Evolutionary conservation across 2,888 invertebrate species (phyloP).

Genomic region (Cosmia pyralina): DNA sequence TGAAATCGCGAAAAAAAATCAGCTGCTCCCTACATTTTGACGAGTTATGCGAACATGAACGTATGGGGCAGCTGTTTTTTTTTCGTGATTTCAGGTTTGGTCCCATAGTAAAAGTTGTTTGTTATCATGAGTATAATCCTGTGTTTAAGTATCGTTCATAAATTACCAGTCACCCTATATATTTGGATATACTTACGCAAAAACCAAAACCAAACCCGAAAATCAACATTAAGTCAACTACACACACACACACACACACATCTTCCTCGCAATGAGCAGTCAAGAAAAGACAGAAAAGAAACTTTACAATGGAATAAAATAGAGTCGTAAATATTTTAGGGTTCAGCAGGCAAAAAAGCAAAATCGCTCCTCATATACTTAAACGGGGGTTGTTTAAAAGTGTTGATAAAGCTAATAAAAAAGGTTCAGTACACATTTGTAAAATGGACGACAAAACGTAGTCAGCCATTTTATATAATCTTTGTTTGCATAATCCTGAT

Average conservation of each 20-base stretch:
- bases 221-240: background rate
- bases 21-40: too few relatives aligned
- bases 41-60: too few relatives aligned
- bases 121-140: too few relatives aligned
- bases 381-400: slow-evolving; percentile 67
- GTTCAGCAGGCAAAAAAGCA: slow-evolving; percentile 55
- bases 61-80: too few relatives aligned
- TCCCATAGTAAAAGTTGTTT: too few relatives aligned
- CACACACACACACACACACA: background rate
- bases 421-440: slow-evolving; percentile 66
- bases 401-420: slow-evolving; percentile 73
- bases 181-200: background rate
- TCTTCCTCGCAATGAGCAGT: background rate
- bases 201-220: background rate
- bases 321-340: slow-evolving; percentile 59
- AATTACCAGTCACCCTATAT: too few relatives aligned
- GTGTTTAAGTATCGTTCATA: too few relatives aligned
- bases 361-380: slow-evolving; percentile 65
- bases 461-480: slow-evolving; percentile 45
- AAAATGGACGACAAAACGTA: slow-evolving; percentile 50
- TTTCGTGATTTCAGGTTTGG: too few relatives aligned
- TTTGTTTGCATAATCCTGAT: slow-evolving; percentile 38
- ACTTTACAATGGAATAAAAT: slow-evolving; percentile 43
- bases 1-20: too few relatives aligned
- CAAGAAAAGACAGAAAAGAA: slow-evolving; percentile 15